phyloP scores from a whole-genome alignment of 2,888 invertebrate species.

The Halocaridina rubra region DNA sequence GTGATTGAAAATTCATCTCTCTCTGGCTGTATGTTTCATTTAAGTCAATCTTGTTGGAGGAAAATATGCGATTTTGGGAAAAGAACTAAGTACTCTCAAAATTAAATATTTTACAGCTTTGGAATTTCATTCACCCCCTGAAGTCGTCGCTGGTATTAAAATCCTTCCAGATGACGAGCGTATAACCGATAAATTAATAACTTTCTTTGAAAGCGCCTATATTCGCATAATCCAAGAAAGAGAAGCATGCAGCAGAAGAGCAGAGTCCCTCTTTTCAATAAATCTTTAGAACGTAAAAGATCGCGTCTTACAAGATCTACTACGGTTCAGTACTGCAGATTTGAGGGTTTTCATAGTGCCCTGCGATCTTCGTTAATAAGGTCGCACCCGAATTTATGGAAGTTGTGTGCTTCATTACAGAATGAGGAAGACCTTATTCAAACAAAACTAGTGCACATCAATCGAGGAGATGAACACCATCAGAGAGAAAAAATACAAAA shows the following conservation, averaged over 20 bases:
- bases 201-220: no score
- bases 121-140: not conserved
- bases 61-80: no score
- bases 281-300: not conserved
- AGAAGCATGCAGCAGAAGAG: no score
- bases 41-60: no score
- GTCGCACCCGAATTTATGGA: not conserved
- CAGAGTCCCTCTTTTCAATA: not conserved
- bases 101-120: conserved; percentile 7
- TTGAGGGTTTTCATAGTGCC: conserved; percentile 11
- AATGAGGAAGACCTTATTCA: not conserved
- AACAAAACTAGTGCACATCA: not conserved
- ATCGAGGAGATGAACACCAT: not conserved
- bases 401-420: not conserved
- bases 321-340: not conserved
- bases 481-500: not conserved
- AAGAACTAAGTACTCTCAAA: no score
- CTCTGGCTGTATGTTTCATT: no score
- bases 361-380: not conserved
- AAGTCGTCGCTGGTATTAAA: not conserved
- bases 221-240: no score
- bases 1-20: no score
- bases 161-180: not conserved
- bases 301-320: not conserved
- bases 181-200: not conserved